A percentile compares a stretch with the other conserved stretches of the same genome.
Conservation (phyloP, 2,888 invertebrate species). For the Nemoura dubitans region DNA sequence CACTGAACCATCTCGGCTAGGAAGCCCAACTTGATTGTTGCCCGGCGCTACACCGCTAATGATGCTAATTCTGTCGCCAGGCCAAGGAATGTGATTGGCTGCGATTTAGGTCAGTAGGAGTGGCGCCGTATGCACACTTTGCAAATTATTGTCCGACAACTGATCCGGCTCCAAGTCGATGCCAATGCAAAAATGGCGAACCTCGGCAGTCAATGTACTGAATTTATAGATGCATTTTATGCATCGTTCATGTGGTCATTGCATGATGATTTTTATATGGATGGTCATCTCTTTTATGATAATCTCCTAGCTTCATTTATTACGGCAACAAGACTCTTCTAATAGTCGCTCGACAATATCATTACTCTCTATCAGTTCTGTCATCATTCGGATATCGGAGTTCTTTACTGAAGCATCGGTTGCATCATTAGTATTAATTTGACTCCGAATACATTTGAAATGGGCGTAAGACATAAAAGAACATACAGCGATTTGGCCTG, state of each 20-base stretch:
- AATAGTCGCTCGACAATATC: too few species aligned
- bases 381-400: too few species aligned
- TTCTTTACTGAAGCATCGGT: too few species aligned
- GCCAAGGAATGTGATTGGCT: conserved; percentile 39
- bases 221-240: background rate
- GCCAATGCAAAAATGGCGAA: background rate
- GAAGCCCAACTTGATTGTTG: background rate
- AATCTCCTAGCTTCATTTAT: too few species aligned
- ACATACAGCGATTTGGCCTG: too few species aligned
- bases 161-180: background rate
- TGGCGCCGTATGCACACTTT: conserved; percentile 22
- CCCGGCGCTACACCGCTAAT: background rate
- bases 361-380: too few species aligned
- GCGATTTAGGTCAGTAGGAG: conserved; percentile 40
- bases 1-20: background rate
- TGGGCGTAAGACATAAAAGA: too few species aligned
- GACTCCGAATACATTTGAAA: too few species aligned
- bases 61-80: conserved; percentile 13
- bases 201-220: background rate
- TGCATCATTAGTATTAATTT: too few species aligned
- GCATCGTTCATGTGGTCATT: background rate
- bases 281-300: too few species aligned
- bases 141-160: conserved; percentile 21
- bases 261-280: too few species aligned
- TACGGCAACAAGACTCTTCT: too few species aligned